Conservation (phyloP, 2,113 vertebrate species). For the Calyptomena viridis region DNA sequence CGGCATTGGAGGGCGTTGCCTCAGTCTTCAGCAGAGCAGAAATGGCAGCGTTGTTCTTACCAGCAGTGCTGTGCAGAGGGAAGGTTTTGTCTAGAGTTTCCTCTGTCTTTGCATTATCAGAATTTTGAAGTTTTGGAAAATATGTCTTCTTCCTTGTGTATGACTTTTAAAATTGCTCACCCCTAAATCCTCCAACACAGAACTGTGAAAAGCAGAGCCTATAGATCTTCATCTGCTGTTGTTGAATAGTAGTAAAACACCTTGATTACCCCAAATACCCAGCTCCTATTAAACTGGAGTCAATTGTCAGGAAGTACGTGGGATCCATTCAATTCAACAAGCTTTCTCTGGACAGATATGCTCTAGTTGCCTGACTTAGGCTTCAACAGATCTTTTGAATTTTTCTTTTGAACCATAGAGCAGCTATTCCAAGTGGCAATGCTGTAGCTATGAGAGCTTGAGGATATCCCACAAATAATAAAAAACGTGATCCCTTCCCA, state of each 20-base stretch:
- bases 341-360: neutral
- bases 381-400: neutral
- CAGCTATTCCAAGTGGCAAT: neutral
- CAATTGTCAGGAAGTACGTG: neutral
- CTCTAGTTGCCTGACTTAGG: neutral
- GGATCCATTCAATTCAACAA: neutral
- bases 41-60: neutral
- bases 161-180: neutral
- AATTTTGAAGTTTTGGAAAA: neutral
- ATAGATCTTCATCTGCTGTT: neutral
- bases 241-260: neutral
- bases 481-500: neutral
- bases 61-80: neutral
- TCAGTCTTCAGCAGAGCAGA: neutral
- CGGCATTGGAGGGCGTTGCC: neutral
- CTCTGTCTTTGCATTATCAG: neutral
- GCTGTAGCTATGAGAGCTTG: neutral
- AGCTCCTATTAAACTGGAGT: neutral
- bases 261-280: neutral
- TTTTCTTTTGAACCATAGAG: neutral
- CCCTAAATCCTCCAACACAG: neutral
- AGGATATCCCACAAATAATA: conserved; percentile 5
- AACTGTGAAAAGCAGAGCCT: neutral
- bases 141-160: neutral
- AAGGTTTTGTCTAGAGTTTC: neutral